Conservation (phyloP, 1,140 invertebrate species). For the Hyposmocoma kahamanoa region DNA sequence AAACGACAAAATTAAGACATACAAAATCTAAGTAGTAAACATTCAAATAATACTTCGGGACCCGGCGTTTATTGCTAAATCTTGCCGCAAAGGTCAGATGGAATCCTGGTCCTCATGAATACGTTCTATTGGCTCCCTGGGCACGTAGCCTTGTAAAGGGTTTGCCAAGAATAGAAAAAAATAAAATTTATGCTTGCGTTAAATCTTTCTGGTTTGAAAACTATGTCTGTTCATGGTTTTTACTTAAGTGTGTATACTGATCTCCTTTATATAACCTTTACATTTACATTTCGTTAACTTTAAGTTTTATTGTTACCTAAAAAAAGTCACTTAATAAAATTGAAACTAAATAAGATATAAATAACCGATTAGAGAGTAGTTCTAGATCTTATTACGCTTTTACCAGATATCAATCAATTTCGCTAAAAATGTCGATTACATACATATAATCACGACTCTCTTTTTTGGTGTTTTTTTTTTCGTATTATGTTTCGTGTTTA, state of each 20-base stretch:
- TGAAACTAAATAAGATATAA: neutral
- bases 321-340: neutral
- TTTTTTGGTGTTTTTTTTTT: too few species aligned
- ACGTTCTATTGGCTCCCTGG: constrained; percentile 19
- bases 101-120: constrained; percentile 26
- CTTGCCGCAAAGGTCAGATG: constrained; percentile 22
- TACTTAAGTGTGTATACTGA: neutral
- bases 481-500: too few species aligned
- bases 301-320: neutral
- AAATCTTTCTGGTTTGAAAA: neutral
- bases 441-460: too few species aligned
- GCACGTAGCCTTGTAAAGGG: constrained; percentile 25
- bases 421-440: neutral
- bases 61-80: constrained; percentile 26
- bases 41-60: constrained; percentile 18
- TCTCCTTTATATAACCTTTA: neutral
- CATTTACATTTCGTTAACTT: neutral
- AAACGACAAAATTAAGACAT: constrained; percentile 11
- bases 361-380: neutral
- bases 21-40: constrained; percentile 9
- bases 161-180: constrained; percentile 21
- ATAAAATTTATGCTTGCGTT: neutral
- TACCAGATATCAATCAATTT: neutral
- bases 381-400: neutral
- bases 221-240: neutral